Conservation (phyloP, 1,140 invertebrate genomes). For the Ctenoplectra terminalis region DNA sequence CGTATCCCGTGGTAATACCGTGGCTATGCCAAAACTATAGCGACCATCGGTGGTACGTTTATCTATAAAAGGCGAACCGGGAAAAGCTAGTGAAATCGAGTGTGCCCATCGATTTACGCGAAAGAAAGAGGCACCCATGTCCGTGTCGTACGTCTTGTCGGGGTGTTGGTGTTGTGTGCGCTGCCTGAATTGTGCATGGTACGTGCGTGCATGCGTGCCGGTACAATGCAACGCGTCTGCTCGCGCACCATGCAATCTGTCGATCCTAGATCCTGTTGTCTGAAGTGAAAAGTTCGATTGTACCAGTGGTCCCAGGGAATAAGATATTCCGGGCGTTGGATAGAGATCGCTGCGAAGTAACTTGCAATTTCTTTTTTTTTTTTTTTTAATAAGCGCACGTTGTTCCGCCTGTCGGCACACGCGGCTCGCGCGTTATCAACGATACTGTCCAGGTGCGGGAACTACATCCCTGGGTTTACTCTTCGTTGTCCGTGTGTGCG, state of each 20-base stretch:
- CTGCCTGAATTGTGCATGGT: constrained; percentile 46
- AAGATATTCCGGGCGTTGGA: constrained; percentile 26
- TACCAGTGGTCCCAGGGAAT: background rate
- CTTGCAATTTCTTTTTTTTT: no score
- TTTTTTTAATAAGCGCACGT: constrained; percentile 38
- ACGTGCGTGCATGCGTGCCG: constrained; percentile 56
- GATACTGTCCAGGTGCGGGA: constrained; percentile 17
- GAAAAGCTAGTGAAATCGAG: constrained; percentile 68
- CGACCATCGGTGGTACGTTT: constrained; percentile 6
- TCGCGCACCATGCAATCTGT: constrained; percentile 44
- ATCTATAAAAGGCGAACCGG: constrained; percentile 25
- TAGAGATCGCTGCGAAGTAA: constrained; percentile 16
- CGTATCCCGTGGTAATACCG: constrained; percentile 54
- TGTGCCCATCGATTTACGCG: constrained; percentile 71
- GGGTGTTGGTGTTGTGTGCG: constrained; percentile 64
- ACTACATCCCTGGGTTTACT: constrained; percentile 20
- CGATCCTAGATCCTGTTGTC: constrained; percentile 23
- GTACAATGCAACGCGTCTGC: constrained; percentile 39
- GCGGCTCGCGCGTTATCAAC: constrained; percentile 41
- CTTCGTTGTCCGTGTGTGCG: constrained; percentile 3
- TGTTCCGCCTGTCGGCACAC: constrained; percentile 36
- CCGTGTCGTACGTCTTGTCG: constrained; percentile 60
- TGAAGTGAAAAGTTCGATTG: constrained; percentile 10
- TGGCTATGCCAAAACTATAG: constrained; percentile 5
- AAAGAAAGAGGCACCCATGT: constrained; percentile 71